Evolutionary conservation across 2,888 invertebrate species (phyloP), one percentile per base, ranked within the genome.

Genomic region (Lepeophtheirus nordmannii): DNA sequence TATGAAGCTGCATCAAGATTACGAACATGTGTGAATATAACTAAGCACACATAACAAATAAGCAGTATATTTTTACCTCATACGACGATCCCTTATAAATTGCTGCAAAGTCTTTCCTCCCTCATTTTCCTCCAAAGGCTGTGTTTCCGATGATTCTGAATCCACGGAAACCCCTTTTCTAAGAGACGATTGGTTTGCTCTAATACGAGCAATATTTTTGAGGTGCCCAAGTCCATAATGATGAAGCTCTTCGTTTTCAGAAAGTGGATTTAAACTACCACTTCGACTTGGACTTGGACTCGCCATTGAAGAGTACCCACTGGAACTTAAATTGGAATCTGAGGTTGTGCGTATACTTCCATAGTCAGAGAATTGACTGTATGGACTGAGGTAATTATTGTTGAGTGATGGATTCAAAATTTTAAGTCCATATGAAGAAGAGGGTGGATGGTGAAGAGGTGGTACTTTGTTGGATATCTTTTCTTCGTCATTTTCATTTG

Each of bases 281-380:
- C 87, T 87, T 68, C 87, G 78, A 0, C 87, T 87, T 7, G 87
- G 85, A 0, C 86, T 87, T 0, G 87, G 87, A 75, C 86, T 86
- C 0, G 87, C 86, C 85, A 87, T 87, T 2, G 87, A 87, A 69
- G 86, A 86, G 74, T 88, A 88, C 10, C 88, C 88, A 0, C 87
- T 87, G 10, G 87, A 87, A 69, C 87, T 87, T 56, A 88, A 78
- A 74, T 88, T 88, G 1, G 87, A 87, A 76, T 88, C 87, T 0
- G 87, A 87, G 14, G 86, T 85, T 1, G 85, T 63, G 41, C 63
- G 63, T 12, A 41, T 63, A 11, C 37, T 60, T 14, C 53, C 17
- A 46, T 46, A 46, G 53, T 46, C 53, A 17, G 17, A 14, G n/a
- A 46, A 46, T 8, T 46, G 53, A 46, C 53, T 46, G 53, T 46